Evolutionary conservation across 2,888 invertebrate genomes (phyloP).

Genomic region (Chamaedrilus cognettii): DNA sequence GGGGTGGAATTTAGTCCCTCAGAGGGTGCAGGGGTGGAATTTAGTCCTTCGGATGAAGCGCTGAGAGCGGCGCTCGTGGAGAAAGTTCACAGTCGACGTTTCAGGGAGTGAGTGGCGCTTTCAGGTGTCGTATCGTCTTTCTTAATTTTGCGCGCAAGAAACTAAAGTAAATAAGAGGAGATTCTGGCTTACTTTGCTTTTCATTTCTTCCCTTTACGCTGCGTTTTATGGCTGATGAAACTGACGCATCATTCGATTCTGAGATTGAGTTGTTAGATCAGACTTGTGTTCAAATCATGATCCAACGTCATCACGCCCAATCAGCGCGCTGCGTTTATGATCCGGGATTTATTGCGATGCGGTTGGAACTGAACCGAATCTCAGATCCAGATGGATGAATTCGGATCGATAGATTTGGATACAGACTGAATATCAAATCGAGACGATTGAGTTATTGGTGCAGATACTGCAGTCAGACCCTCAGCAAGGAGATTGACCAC

Average conservation of each 20-base stretch:
- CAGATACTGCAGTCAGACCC: conserved; percentile 67
- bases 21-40: no score
- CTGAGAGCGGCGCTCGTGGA: conserved; percentile 43
- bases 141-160: no score
- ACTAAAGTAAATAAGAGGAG: neutral
- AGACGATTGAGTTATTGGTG: neutral
- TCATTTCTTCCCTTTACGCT: neutral
- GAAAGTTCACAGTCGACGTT: conserved; percentile 59
- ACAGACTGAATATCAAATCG: neutral
- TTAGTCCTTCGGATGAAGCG: conserved; percentile 23
- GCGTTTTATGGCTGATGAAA: neutral
- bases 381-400: no score
- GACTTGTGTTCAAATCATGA: no score
- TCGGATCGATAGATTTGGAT: no score
- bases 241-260: neutral
- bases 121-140: no score
- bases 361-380: neutral
- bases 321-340: no score
- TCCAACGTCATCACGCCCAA: no score
- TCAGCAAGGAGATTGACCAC: conserved; percentile 64
- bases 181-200: neutral
- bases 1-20: no score
- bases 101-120: conserved; percentile 58
- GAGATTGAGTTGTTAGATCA: neutral
- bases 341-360: no score